Evolutionary conservation across 1,140 invertebrate species (phyloP).

Genomic region (Tribolium castaneum): DNA sequence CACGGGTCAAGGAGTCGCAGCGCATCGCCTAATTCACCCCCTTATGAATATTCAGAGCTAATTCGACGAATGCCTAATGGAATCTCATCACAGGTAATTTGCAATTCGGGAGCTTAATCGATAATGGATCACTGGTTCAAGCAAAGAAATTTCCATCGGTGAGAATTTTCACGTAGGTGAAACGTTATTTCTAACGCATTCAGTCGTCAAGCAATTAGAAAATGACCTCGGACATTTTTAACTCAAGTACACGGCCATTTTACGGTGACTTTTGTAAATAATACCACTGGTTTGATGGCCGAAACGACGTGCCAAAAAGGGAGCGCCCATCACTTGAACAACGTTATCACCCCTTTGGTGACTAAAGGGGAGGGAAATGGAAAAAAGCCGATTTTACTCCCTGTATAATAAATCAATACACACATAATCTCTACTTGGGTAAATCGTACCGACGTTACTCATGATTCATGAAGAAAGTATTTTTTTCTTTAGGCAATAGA

Average conservation of each 20-base stretch:
- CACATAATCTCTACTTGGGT: too few relatives aligned
- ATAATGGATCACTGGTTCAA: neutral
- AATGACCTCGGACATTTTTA: slow-evolving; percentile 13
- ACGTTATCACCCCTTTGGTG: neutral
- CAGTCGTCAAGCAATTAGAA: neutral
- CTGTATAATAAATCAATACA: neutral
- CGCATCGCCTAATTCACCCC: neutral
- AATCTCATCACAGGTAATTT: slow-evolving; percentile 6
- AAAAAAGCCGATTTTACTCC: neutral
- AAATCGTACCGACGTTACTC: neutral
- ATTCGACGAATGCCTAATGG: neutral
- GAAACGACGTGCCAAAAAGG: neutral
- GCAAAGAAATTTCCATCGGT: neutral
- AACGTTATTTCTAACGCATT: neutral
- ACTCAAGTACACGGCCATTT: slow-evolving; percentile 27
- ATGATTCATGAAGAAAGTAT: too few relatives aligned
- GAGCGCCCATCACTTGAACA: neutral
- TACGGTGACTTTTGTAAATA: slow-evolving; percentile 22
- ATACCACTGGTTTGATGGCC: neutral
- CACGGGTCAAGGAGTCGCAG: slow-evolving; percentile 3
- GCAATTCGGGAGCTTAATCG: neutral
- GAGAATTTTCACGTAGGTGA: neutral
- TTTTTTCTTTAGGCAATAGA: too few relatives aligned
- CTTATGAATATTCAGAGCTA: slow-evolving; percentile 3
- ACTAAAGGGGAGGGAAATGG: neutral